Conservation (phyloP, 2,797 vertebrate genomes). For the Chelmon rostratus region DNA sequence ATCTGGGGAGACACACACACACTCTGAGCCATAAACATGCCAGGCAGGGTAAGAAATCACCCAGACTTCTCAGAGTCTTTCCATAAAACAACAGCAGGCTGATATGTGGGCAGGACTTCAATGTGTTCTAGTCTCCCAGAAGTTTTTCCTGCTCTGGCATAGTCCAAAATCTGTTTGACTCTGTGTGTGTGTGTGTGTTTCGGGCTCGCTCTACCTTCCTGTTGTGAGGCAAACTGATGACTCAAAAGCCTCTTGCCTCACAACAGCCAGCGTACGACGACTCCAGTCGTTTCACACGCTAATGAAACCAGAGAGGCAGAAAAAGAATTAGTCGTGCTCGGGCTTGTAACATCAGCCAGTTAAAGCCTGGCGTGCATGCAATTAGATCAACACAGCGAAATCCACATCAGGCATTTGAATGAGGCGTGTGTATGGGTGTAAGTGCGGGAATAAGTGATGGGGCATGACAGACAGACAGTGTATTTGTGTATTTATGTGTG, state of each 20-base stretch:
- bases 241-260: constrained; percentile 43
- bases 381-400: constrained; percentile 66
- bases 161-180: constrained; percentile 37
- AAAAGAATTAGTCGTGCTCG: constrained; percentile 67
- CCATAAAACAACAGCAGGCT: constrained; percentile 37
- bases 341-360: constrained; percentile 67
- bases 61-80: constrained; percentile 37
- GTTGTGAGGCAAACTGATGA: constrained; percentile 50
- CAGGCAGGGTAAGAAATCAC: constrained; percentile 66
- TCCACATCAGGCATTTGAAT: constrained; percentile 45
- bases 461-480: constrained; percentile 15
- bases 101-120: constrained; percentile 46
- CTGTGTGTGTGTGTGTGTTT: constrained; percentile 1
- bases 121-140: constrained; percentile 45
- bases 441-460: constrained; percentile 22
- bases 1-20: constrained; percentile 51
- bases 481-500: constrained; percentile 48
- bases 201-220: constrained; percentile 29
- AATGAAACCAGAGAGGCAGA: constrained; percentile 74
- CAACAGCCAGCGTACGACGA: constrained; percentile 35
- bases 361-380: constrained; percentile 54
- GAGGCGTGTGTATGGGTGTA: constrained; percentile 18
- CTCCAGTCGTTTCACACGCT: constrained; percentile 53
- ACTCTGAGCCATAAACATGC: constrained; percentile 59
- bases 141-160: constrained; percentile 11